phyloP scores from a whole-genome alignment of 2,888 invertebrate species.

The Ptycholaimellus sp. region DNA sequence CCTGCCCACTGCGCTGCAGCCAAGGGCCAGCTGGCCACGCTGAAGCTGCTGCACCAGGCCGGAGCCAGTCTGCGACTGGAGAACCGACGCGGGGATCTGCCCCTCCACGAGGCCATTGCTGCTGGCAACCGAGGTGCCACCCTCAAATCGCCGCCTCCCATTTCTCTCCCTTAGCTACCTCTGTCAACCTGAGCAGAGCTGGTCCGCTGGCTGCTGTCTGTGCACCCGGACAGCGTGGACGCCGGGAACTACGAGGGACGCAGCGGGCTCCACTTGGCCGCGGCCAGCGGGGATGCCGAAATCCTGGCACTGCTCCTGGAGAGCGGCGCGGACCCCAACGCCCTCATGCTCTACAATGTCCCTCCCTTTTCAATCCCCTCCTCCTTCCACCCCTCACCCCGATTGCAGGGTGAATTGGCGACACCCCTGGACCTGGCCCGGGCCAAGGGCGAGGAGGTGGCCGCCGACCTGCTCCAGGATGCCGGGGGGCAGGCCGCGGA shows the following conservation, averaged over 20 bases:
- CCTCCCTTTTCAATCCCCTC: not conserved
- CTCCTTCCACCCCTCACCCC: no score
- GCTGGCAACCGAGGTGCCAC: constrained; percentile 49
- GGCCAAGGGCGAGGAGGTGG: no score
- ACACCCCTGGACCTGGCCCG: constrained; percentile 19
- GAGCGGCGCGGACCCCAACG: constrained; percentile 13
- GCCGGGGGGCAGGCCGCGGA: no score
- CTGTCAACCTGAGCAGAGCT: constrained; percentile 35
- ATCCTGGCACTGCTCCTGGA: constrained; percentile 48
- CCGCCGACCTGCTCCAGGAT: no score
- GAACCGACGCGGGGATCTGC: constrained; percentile 75
- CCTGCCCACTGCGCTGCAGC: constrained; percentile 21
- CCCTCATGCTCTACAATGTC: constrained; percentile 15
- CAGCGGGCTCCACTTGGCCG: constrained; percentile 73
- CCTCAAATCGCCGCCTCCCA: not conserved
- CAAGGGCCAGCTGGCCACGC: constrained; percentile 53
- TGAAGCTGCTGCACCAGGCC: constrained; percentile 47
- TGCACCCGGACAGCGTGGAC: constrained; percentile 55
- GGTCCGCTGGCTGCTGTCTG: constrained; percentile 60
- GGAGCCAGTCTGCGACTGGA: constrained; percentile 71
- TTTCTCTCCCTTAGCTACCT: not conserved
- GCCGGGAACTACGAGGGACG: constrained; percentile 69
- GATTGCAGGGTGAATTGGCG: constrained; percentile 12
- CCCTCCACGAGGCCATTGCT: constrained; percentile 79
- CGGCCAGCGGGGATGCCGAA: constrained; percentile 71